phyloP scores from a whole-genome alignment of 2,888 invertebrate genomes.

The Ormyrus thymus region DNA sequence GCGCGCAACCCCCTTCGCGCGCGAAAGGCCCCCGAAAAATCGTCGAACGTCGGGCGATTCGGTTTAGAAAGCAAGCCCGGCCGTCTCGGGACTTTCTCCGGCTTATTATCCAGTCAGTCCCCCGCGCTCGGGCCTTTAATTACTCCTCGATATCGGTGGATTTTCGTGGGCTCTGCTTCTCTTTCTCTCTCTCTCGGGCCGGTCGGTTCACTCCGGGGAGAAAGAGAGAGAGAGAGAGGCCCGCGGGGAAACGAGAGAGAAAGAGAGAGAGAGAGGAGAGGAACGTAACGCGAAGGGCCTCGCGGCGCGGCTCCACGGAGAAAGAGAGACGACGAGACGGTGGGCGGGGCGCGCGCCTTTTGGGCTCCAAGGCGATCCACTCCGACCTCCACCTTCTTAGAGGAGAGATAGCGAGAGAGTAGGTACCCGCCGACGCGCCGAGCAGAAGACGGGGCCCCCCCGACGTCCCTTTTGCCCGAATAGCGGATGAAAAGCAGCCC shows the following conservation, averaged over 20 bases:
- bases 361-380: slow-evolving; percentile 75
- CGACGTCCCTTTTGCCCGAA: slow-evolving; percentile 69
- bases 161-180: no score
- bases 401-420: slow-evolving; percentile 62
- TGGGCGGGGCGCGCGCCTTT: slow-evolving; percentile 74
- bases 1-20: no score
- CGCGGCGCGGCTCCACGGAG: slow-evolving; percentile 69
- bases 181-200: no score
- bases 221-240: slow-evolving; percentile 22
- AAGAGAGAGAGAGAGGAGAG: slow-evolving; percentile 58
- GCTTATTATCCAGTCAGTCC: no score
- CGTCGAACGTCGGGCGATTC: no score
- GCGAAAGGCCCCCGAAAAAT: no score
- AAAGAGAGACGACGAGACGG: slow-evolving; percentile 70
- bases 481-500: slow-evolving; percentile 61
- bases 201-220: not conserved
- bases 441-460: no score
- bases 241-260: slow-evolving; percentile 57
- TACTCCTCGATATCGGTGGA: no score
- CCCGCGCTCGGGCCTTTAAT: not conserved
- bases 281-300: slow-evolving; percentile 69
- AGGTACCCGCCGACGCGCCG: no score
- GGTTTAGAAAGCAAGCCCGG: no score
- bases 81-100: no score
- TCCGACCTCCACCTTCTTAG: slow-evolving; percentile 72